These are phyloP conservation scores for Tachuris rubrigastra DNA, from an alignment of 2,113 vertebrate genomes.

Conservation along the genomic window DNA sequence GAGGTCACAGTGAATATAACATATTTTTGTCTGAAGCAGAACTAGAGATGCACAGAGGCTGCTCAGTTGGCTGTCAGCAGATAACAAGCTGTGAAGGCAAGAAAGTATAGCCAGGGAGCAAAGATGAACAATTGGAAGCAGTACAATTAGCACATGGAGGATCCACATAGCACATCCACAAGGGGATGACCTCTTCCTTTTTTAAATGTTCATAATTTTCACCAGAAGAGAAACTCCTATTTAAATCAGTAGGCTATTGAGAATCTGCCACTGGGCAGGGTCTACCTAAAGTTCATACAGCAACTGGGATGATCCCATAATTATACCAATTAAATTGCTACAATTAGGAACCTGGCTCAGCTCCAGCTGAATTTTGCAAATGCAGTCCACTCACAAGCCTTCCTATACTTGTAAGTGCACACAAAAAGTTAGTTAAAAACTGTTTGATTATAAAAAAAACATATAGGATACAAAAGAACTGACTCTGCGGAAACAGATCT, in stretches of 20 bases:
- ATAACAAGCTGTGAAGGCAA: neutral
- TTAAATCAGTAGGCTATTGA: neutral
- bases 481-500: neutral
- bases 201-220: neutral
- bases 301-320: neutral
- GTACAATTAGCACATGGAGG: neutral
- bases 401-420: neutral
- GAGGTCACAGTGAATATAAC: neutral
- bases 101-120: neutral
- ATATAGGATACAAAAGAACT: neutral
- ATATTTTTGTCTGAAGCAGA: neutral
- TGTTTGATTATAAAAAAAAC: neutral
- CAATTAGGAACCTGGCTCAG: neutral
- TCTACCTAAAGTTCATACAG: neutral
- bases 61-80: neutral
- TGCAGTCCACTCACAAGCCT: neutral
- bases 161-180: neutral
- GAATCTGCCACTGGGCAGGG: neutral
- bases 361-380: neutral
- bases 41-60: neutral
- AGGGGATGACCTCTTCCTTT: neutral
- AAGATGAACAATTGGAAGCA: neutral
- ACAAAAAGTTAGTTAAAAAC: neutral
- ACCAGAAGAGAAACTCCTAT: neutral
- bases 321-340: neutral